Evolutionary conservation across 1,140 invertebrate genomes (phyloP).

Genomic region (Fopius arisanus): DNA sequence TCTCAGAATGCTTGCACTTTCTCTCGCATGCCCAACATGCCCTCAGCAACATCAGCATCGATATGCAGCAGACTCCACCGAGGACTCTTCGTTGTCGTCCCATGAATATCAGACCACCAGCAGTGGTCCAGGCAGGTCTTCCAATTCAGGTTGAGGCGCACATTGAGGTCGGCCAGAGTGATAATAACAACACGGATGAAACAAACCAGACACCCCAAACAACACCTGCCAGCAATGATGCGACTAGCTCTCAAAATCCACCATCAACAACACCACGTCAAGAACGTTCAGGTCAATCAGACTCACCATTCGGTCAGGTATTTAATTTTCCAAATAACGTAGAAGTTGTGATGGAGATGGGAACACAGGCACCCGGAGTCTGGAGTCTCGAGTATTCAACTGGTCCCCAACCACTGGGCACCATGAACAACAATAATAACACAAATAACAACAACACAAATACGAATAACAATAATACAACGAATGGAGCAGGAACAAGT

Average conservation of each 20-base stretch:
- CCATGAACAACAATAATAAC: constrained; percentile 58
- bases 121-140: constrained; percentile 70
- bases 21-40: constrained; percentile 88
- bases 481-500: constrained; percentile 44
- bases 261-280: not conserved
- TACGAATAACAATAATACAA: constrained; percentile 39
- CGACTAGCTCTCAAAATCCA: constrained; percentile 31
- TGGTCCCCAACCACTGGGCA: constrained; percentile 60
- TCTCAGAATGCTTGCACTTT: constrained; percentile 82
- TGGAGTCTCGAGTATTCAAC: constrained; percentile 8
- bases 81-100: constrained; percentile 75
- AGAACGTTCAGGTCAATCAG: constrained; percentile 35
- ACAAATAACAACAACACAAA: constrained; percentile 51
- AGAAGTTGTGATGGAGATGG: constrained; percentile 76
- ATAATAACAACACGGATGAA: constrained; percentile 33
- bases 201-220: constrained; percentile 42
- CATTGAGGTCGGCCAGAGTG: constrained; percentile 62
- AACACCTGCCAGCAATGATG: constrained; percentile 35
- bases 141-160: constrained; percentile 74
- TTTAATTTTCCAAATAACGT: constrained; percentile 66
- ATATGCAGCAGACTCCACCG: constrained; percentile 73
- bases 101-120: constrained; percentile 76
- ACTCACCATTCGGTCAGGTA: constrained; percentile 49
- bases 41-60: constrained; percentile 84
- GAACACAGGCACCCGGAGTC: constrained; percentile 43